Conservation (phyloP, 2,888 invertebrate genomes). For the Heliconius aoede region DNA sequence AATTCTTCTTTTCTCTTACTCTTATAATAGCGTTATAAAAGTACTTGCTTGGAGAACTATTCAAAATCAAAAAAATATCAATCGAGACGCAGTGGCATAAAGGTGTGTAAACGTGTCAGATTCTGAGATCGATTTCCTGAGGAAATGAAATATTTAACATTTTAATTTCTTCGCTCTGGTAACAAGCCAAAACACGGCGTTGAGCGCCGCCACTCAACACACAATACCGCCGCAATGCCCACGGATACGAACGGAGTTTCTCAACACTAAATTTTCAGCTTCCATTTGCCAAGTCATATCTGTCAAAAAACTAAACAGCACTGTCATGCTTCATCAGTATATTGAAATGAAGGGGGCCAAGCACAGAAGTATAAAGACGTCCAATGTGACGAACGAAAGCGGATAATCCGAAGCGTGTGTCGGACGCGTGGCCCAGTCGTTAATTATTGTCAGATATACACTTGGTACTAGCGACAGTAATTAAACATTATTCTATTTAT, state of each 20-base stretch:
- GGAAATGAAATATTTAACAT: background rate
- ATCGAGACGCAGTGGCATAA: too few relatives aligned
- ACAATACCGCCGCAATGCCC: too few relatives aligned
- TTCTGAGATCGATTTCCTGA: too few relatives aligned
- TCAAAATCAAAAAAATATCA: too few relatives aligned
- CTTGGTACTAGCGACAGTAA: conserved; percentile 10
- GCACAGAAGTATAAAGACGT: conserved; percentile 63
- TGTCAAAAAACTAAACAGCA: conserved; percentile 54
- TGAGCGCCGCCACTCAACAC: too few relatives aligned
- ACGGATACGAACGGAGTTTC: too few relatives aligned
- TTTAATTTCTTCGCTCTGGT: background rate
- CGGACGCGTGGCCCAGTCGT: conserved; percentile 59
- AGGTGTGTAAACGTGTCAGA: too few relatives aligned
- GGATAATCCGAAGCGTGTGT: conserved; percentile 66
- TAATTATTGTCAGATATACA: conserved; percentile 31
- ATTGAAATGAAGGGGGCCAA: conserved; percentile 53
- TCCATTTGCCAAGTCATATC: background rate
- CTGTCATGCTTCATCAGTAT: conserved; percentile 73
- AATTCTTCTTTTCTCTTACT: too few relatives aligned
- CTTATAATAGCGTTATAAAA: too few relatives aligned
- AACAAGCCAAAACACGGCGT: background rate
- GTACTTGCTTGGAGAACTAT: too few relatives aligned
- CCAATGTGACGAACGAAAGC: conserved; percentile 60
- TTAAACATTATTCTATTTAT: conserved; percentile 2
- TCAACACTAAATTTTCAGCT: too few relatives aligned